These are phyloP conservation scores for Lordiphosa stackelbergi DNA, from an alignment of 1,140 invertebrate genomes.

Conservation along the genomic window DNA sequence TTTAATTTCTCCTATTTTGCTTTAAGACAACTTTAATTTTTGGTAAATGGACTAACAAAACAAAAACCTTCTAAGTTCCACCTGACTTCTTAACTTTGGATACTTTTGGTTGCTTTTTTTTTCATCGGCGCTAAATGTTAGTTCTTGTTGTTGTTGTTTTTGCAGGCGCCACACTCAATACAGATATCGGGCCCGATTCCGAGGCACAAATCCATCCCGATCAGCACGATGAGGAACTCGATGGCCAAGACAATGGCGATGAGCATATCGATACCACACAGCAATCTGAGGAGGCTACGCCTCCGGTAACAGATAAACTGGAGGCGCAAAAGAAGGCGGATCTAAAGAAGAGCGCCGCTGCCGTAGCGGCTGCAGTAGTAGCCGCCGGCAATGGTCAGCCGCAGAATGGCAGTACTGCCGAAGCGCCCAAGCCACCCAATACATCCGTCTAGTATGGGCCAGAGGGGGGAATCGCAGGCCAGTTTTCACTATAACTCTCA, in stretches of 20 bases:
- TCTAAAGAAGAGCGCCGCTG: constrained; percentile 62
- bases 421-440: constrained; percentile 68
- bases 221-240: constrained; percentile 67
- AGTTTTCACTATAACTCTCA: constrained; percentile 29
- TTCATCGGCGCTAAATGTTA: constrained; percentile 71
- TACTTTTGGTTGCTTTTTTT: constrained; percentile 17
- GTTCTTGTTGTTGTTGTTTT: constrained; percentile 77
- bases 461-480: constrained; percentile 5
- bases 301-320: constrained; percentile 73
- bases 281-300: constrained; percentile 73
- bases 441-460: constrained; percentile 58
- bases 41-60: constrained; percentile 63
- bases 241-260: constrained; percentile 70
- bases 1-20: constrained; percentile 15
- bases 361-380: constrained; percentile 56
- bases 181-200: constrained; percentile 75
- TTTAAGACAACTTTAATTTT: constrained; percentile 16
- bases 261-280: constrained; percentile 75
- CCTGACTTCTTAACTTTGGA: constrained; percentile 28
- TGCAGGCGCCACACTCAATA: constrained; percentile 76
- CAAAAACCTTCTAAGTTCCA: constrained; percentile 5
- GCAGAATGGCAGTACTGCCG: constrained; percentile 34
- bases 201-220: constrained; percentile 76
- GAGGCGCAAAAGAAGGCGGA: constrained; percentile 74
- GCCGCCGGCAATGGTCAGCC: constrained; percentile 62